Evolutionary conservation across 2,113 vertebrate species (phyloP), one percentile per base, ranked within the genome.

Genomic region (Psophia crepitans): DNA sequence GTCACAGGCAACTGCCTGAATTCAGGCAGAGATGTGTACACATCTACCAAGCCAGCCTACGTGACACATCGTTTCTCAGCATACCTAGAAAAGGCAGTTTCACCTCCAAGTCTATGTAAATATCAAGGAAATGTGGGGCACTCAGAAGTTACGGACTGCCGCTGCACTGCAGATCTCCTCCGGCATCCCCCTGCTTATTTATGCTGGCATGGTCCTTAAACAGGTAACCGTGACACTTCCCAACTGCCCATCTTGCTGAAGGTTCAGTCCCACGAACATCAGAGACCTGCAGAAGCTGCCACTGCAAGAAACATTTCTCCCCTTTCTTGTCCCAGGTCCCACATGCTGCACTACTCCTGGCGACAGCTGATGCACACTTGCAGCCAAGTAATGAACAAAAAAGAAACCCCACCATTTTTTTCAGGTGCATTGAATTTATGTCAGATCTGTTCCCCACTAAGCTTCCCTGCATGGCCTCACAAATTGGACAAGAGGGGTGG

Each of bases 361-460:
- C 28, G 71, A 83, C 27, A 33, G 44, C 12, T 4, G 0, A 56
- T 10, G 63, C 15, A 51, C 0, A 1, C 39, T 43, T 5, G 30
- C 63, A 86, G 21, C 14, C 84, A 83, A 83, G 71, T 53, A 86
- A 86, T 16, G 76, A 87, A 51, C 8, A 85, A 51, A 4, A 0
- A 4, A 64, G 44, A 85, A 83, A 61, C 3, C 11, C 26, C 5
- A 9, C 6, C 21, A 5, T 11, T 51, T 92, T 89, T 88, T 88
- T 24, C 76, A 60, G 35, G 39, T 56, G 24, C 33, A 32, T 6
- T 74, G 51, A 82, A 58, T 90, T 87, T 85, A 90, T 75, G 17
- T 7, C 41, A 64, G 32, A 46, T 46, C 32, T 73, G 8, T 64
- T 93, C 35, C 24, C 43, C 18, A 32, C 21, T 39, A 75, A 39